Evolutionary conservation across 2,888 invertebrate genomes (phyloP).

Genomic region (Miltochrista miniata): DNA sequence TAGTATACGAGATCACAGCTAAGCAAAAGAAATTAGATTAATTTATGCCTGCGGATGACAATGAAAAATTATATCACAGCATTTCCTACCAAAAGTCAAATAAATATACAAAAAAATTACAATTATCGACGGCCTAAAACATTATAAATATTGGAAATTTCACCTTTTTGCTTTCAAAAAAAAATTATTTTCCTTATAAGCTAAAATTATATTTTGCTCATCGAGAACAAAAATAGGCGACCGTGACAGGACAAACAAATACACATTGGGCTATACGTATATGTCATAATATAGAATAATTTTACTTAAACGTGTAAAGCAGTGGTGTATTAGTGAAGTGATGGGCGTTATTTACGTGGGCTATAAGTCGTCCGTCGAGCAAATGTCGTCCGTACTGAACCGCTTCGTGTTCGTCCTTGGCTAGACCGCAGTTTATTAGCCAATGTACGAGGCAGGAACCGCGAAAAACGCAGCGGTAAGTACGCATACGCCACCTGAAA

Average conservation of each 20-base stretch:
- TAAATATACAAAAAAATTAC: too few relatives aligned
- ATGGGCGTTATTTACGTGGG: constrained; percentile 92
- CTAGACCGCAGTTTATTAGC: constrained; percentile 92
- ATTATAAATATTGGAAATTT: too few relatives aligned
- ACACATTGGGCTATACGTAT: background rate
- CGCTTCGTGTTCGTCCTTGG: constrained; percentile 90
- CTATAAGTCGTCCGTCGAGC: constrained; percentile 92
- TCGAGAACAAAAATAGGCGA: too few relatives aligned
- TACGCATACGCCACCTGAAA: constrained; percentile 89
- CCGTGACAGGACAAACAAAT: background rate
- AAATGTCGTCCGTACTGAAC: constrained; percentile 92
- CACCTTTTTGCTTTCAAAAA: too few relatives aligned
- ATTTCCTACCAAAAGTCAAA: too few relatives aligned
- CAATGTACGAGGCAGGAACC: constrained; percentile 94
- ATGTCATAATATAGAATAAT: background rate
- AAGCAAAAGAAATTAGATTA: too few relatives aligned
- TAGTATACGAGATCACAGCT: too few relatives aligned
- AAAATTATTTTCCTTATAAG: too few relatives aligned
- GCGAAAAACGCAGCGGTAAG: constrained; percentile 91
- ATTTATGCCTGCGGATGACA: too few relatives aligned
- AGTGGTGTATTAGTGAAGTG: constrained; percentile 93
- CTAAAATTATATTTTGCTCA: too few relatives aligned
- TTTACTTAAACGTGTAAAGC: constrained; percentile 88
- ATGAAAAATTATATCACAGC: too few relatives aligned
- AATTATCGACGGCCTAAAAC: too few relatives aligned